A percentile compares a stretch with the other conserved stretches of the same genome.
phyloP scores from a whole-genome alignment of 2,113 vertebrate genomes.

The Baryphthengus martii region DNA sequence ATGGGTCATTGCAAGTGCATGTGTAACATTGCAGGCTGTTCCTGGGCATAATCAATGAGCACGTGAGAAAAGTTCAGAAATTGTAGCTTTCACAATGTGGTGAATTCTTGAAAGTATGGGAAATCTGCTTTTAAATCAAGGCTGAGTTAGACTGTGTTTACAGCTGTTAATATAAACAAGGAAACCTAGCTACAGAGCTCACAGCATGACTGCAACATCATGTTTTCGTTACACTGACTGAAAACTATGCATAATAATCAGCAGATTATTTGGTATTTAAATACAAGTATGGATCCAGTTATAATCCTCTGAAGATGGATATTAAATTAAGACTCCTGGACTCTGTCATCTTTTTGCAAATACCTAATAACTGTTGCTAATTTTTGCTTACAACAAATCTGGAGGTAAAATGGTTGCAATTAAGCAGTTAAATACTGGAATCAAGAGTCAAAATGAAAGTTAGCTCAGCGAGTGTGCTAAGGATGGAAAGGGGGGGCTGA shows the following conservation, averaged over 20 bases:
- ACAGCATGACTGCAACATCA: conserved; percentile 72
- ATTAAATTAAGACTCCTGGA: conserved; percentile 61
- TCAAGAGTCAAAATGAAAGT: conserved; percentile 28
- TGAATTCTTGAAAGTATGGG: conserved; percentile 61
- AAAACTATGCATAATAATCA: conserved; percentile 82
- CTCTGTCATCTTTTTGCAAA: conserved; percentile 32
- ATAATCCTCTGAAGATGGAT: conserved; percentile 62
- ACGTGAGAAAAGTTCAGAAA: conserved; percentile 51
- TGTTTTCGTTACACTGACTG: conserved; percentile 78
- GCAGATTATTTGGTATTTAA: conserved; percentile 76
- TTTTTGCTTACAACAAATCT: conserved; percentile 1
- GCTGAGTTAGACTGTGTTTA: conserved; percentile 73
- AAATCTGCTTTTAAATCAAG: conserved; percentile 68
- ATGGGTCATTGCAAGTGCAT: background rate
- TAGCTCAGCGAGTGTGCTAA: background rate
- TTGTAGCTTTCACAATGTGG: conserved; percentile 3
- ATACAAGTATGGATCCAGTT: conserved; percentile 73
- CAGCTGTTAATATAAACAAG: conserved; percentile 78
- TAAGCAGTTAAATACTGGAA: conserved; percentile 37
- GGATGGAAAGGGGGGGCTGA: background rate
- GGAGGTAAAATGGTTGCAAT: conserved; percentile 7
- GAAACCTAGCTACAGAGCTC: conserved; percentile 68
- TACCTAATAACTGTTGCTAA: conserved; percentile 19
- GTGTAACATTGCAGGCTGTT: background rate
- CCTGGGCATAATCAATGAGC: conserved; percentile 15